Conservation (phyloP, 2,113 vertebrate genomes). For the Haliaeetus leucogaster region DNA sequence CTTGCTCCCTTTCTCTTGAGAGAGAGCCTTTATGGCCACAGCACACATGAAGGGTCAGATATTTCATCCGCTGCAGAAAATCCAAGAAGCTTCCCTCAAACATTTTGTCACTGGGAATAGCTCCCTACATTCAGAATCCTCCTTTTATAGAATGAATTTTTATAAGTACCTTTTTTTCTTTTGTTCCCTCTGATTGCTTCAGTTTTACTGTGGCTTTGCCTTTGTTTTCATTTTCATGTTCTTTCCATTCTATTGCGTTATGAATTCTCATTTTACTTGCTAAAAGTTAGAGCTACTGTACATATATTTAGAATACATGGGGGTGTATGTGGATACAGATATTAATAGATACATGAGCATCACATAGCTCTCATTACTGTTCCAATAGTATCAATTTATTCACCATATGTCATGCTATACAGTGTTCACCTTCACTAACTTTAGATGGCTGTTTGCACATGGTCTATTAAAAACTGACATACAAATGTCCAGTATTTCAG, state of each 20-base stretch:
- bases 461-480: not conserved
- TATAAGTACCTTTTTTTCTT: not conserved
- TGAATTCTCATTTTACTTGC: conserved; percentile 46
- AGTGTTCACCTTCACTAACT: conserved; percentile 17
- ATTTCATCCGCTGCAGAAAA: not conserved
- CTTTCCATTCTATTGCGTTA: conserved; percentile 19
- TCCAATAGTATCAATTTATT: conserved; percentile 47
- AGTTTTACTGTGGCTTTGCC: conserved; percentile 32
- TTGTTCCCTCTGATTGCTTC: not conserved
- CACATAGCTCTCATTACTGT: conserved; percentile 49
- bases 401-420: not conserved
- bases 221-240: conserved; percentile 43
- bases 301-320: conserved; percentile 60
- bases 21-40: not conserved
- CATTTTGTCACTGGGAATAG: conserved; percentile 5
- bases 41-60: not conserved
- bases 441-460: not conserved
- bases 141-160: not conserved
- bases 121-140: not conserved
- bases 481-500: not conserved
- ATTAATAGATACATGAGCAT: conserved; percentile 63
- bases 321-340: conserved; percentile 56
- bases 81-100: not conserved
- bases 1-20: conserved; percentile 1
- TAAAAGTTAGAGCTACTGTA: conserved; percentile 53